Evolutionary conservation across 2,888 invertebrate genomes (phyloP).

Genomic region (Mermis nigrescens): DNA sequence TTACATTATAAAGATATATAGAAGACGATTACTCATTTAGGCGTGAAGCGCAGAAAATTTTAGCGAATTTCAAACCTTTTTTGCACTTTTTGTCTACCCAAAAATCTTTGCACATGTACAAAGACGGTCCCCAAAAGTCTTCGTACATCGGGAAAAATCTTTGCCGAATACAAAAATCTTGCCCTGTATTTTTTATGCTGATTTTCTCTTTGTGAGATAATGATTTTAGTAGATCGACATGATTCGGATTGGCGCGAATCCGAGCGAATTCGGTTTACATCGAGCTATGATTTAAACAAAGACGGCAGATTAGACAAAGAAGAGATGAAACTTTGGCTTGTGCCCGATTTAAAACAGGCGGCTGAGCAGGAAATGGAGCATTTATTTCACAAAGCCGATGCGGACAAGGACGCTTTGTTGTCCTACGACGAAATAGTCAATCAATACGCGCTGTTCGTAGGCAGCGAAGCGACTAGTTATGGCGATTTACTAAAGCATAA

Average conservation of each 20-base stretch:
- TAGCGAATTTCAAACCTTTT: too few species aligned
- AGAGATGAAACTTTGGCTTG: constrained; percentile 71
- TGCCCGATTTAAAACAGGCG: constrained; percentile 62
- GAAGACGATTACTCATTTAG: too few species aligned
- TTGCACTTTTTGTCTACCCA: too few species aligned
- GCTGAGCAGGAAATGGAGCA: constrained; percentile 76
- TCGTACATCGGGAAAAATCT: too few species aligned
- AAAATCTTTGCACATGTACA: too few species aligned
- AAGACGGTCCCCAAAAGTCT: too few species aligned
- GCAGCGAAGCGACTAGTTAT: constrained; percentile 73
- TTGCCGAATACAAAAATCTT: too few species aligned
- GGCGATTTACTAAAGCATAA: constrained; percentile 54
- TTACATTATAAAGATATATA: too few species aligned
- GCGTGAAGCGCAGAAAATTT: too few species aligned
- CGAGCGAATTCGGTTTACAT: constrained; percentile 48
- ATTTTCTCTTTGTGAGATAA: too few species aligned
- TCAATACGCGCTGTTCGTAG: constrained; percentile 71
- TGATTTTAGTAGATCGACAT: too few species aligned
- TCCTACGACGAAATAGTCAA: constrained; percentile 59
- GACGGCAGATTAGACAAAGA: constrained; percentile 57
- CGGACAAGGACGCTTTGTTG: constrained; percentile 47
- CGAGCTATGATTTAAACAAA: constrained; percentile 59
- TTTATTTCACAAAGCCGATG: constrained; percentile 43
- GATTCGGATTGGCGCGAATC: constrained; percentile 20
- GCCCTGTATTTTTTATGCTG: too few species aligned